Evolutionary conservation across 1,140 invertebrate species (phyloP).

Genomic region (Drosophila malerkotliana): DNA sequence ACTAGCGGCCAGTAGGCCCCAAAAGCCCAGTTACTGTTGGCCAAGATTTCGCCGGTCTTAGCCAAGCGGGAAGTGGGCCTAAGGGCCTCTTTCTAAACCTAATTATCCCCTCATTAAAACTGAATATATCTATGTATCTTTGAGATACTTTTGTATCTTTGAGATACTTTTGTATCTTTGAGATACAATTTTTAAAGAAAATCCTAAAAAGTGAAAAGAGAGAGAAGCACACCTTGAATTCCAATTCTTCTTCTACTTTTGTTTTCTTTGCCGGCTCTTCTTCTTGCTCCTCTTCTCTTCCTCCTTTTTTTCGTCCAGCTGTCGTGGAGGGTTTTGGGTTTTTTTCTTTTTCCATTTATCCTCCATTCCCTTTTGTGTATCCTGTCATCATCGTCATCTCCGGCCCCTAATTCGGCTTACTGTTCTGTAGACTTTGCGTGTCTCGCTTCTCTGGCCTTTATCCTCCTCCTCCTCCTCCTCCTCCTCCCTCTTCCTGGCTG

Average conservation of each 20-base stretch:
- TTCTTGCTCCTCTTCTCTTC: constrained; percentile 11
- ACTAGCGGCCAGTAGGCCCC: constrained; percentile 20
- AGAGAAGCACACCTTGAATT: constrained; percentile 57
- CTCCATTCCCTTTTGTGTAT: constrained; percentile 43
- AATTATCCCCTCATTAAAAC: too few species aligned
- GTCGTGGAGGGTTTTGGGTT: constrained; percentile 35
- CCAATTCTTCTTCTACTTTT: constrained; percentile 29
- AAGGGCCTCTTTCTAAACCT: not conserved
- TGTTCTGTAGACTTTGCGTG: constrained; percentile 71
- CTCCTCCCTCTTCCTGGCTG: constrained; percentile 21
- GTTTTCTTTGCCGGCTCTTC: constrained; percentile 9
- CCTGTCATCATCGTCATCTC: constrained; percentile 65
- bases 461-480: constrained; percentile 10
- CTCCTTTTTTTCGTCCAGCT: constrained; percentile 22
- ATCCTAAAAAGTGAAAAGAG: constrained; percentile 25
- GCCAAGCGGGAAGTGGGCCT: constrained; percentile 14
- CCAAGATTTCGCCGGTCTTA: constrained; percentile 44
- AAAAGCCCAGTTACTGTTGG: constrained; percentile 41
- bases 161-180: too few species aligned
- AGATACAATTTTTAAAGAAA: not conserved
- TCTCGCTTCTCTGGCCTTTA: constrained; percentile 21
- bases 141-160: too few species aligned
- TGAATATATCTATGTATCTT: too few species aligned
- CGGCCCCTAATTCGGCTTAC: constrained; percentile 58
- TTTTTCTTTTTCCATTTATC: constrained; percentile 25